Conservation (phyloP, 2,888 invertebrate species). For the Ichneumoninae sp. region DNA sequence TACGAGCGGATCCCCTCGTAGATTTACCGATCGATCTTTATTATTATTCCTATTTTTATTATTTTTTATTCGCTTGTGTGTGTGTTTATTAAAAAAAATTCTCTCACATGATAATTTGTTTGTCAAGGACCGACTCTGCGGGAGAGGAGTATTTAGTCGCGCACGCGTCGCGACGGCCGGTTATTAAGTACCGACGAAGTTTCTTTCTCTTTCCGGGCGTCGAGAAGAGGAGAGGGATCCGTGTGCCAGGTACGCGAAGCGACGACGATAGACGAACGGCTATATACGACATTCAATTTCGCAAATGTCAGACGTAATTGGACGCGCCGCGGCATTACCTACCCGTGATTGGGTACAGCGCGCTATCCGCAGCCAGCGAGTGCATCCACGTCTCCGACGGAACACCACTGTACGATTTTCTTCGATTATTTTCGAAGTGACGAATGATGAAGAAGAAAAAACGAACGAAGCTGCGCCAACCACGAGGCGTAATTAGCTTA, state of each 20-base stretch:
- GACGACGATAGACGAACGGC: slow-evolving; percentile 1
- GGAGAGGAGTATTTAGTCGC: background rate
- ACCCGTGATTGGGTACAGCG: slow-evolving; percentile 33
- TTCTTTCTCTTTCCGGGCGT: background rate
- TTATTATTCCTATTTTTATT: background rate
- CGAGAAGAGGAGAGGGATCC: background rate
- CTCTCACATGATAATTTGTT: background rate
- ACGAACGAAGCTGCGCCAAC: background rate
- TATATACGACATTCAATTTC: slow-evolving; percentile 65
- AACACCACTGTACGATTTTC: background rate
- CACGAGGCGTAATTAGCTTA: slow-evolving; percentile 42
- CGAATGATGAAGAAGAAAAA: slow-evolving; percentile 3
- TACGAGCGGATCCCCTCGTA: background rate
- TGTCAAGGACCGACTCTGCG: background rate
- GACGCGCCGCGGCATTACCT: slow-evolving; percentile 39
- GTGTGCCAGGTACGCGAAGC: slow-evolving; percentile 43
- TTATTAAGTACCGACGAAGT: slow-evolving; percentile 1
- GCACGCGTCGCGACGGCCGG: background rate
- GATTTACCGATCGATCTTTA: background rate
- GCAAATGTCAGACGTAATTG: slow-evolving; percentile 69
- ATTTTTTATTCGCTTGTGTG: background rate
- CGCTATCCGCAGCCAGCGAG: slow-evolving; percentile 7
- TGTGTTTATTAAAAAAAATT: background rate
- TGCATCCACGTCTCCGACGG: background rate
- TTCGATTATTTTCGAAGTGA: slow-evolving; percentile 6